Conservation (phyloP, 2,888 invertebrate genomes). For the Rutpela maculata region DNA sequence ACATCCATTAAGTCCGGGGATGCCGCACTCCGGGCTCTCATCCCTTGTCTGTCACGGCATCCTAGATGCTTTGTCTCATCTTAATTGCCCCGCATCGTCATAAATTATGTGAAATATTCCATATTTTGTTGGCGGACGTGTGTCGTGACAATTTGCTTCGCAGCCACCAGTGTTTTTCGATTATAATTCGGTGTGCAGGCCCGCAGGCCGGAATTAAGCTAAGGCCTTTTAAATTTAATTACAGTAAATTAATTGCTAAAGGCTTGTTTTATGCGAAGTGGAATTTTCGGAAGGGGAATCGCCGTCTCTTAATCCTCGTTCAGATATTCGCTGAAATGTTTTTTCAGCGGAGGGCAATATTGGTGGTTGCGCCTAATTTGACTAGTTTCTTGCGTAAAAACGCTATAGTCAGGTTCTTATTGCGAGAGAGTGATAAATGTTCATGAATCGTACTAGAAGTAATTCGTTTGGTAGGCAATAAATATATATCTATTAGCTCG, state of each 20-base stretch:
- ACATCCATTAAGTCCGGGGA: conserved; percentile 56
- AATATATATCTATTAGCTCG: no score
- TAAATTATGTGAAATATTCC: conserved; percentile 46
- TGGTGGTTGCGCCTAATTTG: no score
- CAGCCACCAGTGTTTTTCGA: conserved; percentile 2
- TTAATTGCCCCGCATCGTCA: conserved; percentile 54
- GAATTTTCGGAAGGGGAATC: neutral
- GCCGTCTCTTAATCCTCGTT: conserved; percentile 1
- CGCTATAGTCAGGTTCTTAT: no score
- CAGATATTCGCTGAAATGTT: neutral
- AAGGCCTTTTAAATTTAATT: conserved; percentile 7
- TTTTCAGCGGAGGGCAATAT: neutral
- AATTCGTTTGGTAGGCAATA: no score
- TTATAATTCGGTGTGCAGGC: conserved; percentile 4
- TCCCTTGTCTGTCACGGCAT: conserved; percentile 52
- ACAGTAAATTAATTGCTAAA: conserved; percentile 7
- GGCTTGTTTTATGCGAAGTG: conserved; percentile 7
- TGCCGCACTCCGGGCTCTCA: conserved; percentile 41
- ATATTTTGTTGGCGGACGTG: conserved; percentile 16
- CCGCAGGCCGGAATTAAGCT: neutral
- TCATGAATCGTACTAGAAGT: no score
- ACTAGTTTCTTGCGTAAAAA: no score
- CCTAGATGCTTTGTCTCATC: conserved; percentile 54
- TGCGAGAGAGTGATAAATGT: no score
- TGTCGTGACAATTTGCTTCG: conserved; percentile 14